Base-by-base conservation (phyloP, 2,113 vertebrate genomes). In the Rana temporaria region DNA sequence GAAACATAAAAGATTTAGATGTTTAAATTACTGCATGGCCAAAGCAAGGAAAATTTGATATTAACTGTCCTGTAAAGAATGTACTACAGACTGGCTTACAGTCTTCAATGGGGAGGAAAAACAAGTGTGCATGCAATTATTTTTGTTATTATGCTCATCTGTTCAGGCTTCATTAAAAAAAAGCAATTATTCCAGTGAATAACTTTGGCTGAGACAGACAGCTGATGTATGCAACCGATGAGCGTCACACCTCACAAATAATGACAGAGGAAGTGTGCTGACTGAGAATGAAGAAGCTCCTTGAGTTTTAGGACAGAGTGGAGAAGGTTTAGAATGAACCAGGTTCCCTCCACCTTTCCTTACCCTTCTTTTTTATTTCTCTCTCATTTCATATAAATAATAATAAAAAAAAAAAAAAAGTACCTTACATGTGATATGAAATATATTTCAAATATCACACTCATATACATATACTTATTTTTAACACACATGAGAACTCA, bases 61-160 rank as follows among this genome's bases (percentile, higher is more conserved):
- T 24, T 52, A 22, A 70, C 26, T 56, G 52, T 17, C 6, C 4
- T 30, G 24, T 72, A 72, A 72, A 72, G 52, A 56, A 26, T 16
- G 20, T 24, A n/a, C 52, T 26, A 55, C 69, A 69, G 12, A 1
- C n/a, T 16, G 2, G 19, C 22, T 0, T 53, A 16, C 16, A 30
- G 26, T 72, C 18, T 55, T 56, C 17, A 17, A 16, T 52, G 17
- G 1, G 0, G 52, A 32, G 30, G 42, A 71, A 55, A 30, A 8
- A 52, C 1, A 55, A 60, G 56, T 32, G 11, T 6, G 18, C 4
- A 19, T 42, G 73, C 24, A 42, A 76, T 75, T 75, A 62, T 76
- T 76, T 18, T 38, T 32, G 20, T 75, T 75, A 75, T 56, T 30
- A 32, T 16, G 69, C 70, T 73, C 70, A 22, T 73, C 70, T 57